Conservation (phyloP, 2,888 invertebrate genomes). For the Unio delphinus region DNA sequence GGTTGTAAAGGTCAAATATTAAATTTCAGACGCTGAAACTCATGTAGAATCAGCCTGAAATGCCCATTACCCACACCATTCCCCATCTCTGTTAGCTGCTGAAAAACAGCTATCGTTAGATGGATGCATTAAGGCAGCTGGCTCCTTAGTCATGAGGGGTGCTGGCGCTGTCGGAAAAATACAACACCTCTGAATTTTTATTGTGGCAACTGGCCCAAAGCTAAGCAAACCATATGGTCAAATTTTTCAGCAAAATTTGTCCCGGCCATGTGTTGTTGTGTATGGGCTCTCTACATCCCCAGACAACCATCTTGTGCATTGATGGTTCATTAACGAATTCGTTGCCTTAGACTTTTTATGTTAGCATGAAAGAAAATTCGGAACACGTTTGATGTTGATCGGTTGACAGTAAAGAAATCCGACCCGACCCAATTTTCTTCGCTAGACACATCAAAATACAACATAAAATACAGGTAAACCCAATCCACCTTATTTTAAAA, state of each 20-base stretch:
- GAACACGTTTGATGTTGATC: constrained; percentile 27
- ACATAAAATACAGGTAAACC: too few relatives aligned
- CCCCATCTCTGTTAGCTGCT: not conserved
- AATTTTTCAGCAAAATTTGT: constrained; percentile 32
- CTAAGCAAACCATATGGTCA: constrained; percentile 37
- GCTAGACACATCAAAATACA: constrained; percentile 11
- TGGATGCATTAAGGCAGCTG: too few relatives aligned
- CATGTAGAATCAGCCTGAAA: too few relatives aligned
- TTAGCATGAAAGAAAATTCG: constrained; percentile 19
- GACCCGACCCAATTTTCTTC: constrained; percentile 33
- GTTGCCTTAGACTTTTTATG: constrained; percentile 25
- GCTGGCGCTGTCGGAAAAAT: too few relatives aligned
- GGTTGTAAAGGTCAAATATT: too few relatives aligned
- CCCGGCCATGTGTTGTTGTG: constrained; percentile 22
- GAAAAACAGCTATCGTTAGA: too few relatives aligned
- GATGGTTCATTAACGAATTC: constrained; percentile 43
- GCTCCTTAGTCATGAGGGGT: too few relatives aligned
- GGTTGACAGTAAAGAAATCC: constrained; percentile 31
- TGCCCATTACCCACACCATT: not conserved
- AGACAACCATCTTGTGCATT: constrained; percentile 5
- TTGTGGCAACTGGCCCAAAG: not conserved
- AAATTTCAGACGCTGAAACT: not conserved
- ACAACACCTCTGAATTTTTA: too few relatives aligned
- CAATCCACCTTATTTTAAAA: too few relatives aligned
- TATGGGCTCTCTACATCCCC: not conserved